Evolutionary conservation across 1,140 invertebrate genomes (phyloP), one percentile per base, ranked within the genome.

Genomic region (Bemisia tabaci): DNA sequence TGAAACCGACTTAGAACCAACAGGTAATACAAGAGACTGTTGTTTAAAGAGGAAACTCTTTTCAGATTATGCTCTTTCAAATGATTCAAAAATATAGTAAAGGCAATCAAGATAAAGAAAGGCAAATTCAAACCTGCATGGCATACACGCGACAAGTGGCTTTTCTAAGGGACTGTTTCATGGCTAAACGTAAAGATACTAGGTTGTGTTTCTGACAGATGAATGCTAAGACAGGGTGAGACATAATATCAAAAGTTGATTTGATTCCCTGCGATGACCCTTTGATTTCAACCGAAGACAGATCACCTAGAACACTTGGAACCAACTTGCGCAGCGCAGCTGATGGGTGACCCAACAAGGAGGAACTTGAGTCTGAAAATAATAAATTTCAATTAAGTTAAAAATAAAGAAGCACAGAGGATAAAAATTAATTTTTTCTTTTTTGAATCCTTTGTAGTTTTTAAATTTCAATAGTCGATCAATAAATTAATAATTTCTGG

Each of bases 91-190:
- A n/a, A n/a, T n/a, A n/a, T n/a, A n/a, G n/a, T n/a, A n/a, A n/a
- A n/a, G n/a, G n/a, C n/a, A n/a, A n/a, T n/a, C n/a, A n/a, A n/a
- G n/a, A n/a, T n/a, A n/a, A n/a, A n/a, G n/a, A n/a, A n/a, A n/a
- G n/a, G n/a, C n/a, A n/a, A 69, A 64, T 59, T 25, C 39, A 63
- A 23, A 73, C 71, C 80, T 88, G 87, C 83, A 94, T 87, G 0
- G 91, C 91, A 74, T 92, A 94, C 11, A 92, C 87, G 68, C 93
- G 79, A 74, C 90, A 94, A 0, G 91, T 86, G 9, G 92, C 87
- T 72, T 91, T 90, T 64, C 91, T 78, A 1, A 95, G 75, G 0
- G 91, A 87, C 68, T 91, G 85, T 68, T 87, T 86, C 87, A 95
- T 92, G n/a, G 88, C 86, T 12, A 87, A 78, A 70, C 89, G 87